Base-by-base conservation (phyloP, 2,888 invertebrate genomes). In the Odontocolon sp. region DNA sequence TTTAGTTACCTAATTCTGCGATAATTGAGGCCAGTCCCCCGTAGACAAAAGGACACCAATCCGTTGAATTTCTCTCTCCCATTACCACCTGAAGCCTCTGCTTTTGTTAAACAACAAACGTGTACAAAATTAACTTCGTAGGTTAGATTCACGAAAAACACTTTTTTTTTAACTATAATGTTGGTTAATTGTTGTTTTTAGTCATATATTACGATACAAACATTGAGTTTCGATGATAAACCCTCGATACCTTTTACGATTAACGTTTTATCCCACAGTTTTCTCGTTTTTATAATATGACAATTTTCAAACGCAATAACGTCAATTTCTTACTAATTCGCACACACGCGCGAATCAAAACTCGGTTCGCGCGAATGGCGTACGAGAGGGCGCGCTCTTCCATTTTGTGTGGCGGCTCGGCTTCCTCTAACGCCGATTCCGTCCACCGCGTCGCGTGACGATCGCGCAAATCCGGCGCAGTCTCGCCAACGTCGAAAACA, bases 31-130 rank as follows among this genome's bases (percentile, higher is more conserved):
- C 97, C 84, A 97, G 90, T 82, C 98, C 98, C 90, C 98, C 98
- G 92, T 97, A 98, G 86, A 98, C 92, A 92, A 98, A 98, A 88
- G 97, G 97, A 91, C 96, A 94, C 97, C 97, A 97, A 91, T 97
- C 96, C 87, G 93, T 93, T 96, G 97, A 96, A 91, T 96, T 95
- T 87, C 93, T 92, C 90, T 94, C 94, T 92, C 94, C 95, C 95
- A 95, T 95, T 88, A 93, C 94, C 84, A 80, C 77, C 78, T 70
- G 72, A 18, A 77, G 33, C 69, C 63, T 75, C 57, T 33, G 54
- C n/a, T 40, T 61, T 74, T 45, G 23, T 31, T 47, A 45, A 36
- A 11, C 11, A 40, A 68, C 42, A 47, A 42, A 28, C 36, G 64
- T 9, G 18, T 18, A 50, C 26, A 54, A 18, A 18, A 64, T 42